Base-by-base conservation (phyloP, 1,140 invertebrate species). In the Lepidotrigona ventralis region DNA sequence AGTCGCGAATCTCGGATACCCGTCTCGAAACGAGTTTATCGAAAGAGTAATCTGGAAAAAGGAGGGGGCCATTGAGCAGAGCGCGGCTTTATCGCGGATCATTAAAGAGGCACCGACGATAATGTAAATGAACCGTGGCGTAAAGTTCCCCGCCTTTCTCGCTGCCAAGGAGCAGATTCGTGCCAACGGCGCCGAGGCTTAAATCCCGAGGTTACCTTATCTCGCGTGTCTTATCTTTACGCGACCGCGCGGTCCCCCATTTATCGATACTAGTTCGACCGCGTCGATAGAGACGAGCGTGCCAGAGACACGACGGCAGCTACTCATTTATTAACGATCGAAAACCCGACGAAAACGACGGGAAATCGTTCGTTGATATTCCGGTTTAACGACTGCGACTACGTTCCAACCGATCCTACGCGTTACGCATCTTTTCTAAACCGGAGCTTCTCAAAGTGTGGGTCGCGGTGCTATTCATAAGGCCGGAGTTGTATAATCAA, bases 171-270 rank as follows among this genome's bases (percentile, higher is more conserved):
- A n/a, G 29, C 23, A 46, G 70, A 79, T 79, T 53, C 82, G n/a
- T 51, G 77, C 51, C 53, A 79, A 79, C 77, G 58, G 58, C 82
- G 56, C 76, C 76, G 33, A n/a, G n/a, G 76, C 69, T 83, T 79
- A 83, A 83, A 83, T 83, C 77, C 76, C 75, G 58, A 53, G 66
- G 60, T 58, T 73, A 8, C 12, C 69, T 83, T 83, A 83, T 83
- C 82, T 78, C 29, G n/a, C n/a, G 60, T 51, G 2, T 29, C 82
- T 79, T 83, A 83, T 83, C 82, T 83, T 79, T 58, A 72, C 76
- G 76, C 69, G 69, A 53, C 29, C 33, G 56, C 68, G 69, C 68
- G 69, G 58, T 79, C 79, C 81, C 70, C 72, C 54, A 15, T 75
- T 79, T 83, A 84, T 84, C 85, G 56, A 39, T 53, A 60, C 60